Conservation (phyloP, 2,888 invertebrate genomes). For the Heterodera filipjevi region DNA sequence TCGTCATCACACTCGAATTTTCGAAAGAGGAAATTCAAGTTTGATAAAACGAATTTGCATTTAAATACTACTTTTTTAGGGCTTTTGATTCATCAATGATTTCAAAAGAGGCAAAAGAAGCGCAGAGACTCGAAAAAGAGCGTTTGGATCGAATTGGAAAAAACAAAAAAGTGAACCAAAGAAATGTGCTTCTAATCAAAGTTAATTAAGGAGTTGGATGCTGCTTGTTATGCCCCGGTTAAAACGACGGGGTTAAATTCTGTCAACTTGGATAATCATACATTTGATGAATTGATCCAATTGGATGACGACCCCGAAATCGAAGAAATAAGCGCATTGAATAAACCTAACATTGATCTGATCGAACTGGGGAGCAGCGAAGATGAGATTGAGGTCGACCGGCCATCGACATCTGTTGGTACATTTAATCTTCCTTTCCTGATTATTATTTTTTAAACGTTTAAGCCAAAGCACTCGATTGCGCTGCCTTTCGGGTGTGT, state of each 20-base stretch:
- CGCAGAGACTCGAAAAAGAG: constrained; percentile 49
- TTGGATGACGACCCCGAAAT: constrained; percentile 8
- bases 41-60: background rate
- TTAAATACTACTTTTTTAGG: background rate
- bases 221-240: constrained; percentile 26
- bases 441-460: background rate
- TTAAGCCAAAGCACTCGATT: background rate
- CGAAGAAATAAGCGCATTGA: background rate
- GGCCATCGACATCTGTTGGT: background rate
- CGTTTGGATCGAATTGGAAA: constrained; percentile 51
- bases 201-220: background rate
- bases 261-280: background rate
- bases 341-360: constrained; percentile 12
- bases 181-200: too few relatives aligned
- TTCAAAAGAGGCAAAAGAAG: constrained; percentile 36
- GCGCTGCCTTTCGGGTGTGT: background rate
- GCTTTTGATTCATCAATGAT: background rate
- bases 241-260: constrained; percentile 14
- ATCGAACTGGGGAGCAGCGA: constrained; percentile 29
- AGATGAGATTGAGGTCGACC: constrained; percentile 11
- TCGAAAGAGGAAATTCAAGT: background rate
- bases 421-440: background rate
- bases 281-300: background rate
- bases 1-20: background rate
- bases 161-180: constrained; percentile 18